Evolutionary conservation across 2,113 vertebrate genomes (phyloP).

Genomic region (Tupaia chinensis): DNA sequence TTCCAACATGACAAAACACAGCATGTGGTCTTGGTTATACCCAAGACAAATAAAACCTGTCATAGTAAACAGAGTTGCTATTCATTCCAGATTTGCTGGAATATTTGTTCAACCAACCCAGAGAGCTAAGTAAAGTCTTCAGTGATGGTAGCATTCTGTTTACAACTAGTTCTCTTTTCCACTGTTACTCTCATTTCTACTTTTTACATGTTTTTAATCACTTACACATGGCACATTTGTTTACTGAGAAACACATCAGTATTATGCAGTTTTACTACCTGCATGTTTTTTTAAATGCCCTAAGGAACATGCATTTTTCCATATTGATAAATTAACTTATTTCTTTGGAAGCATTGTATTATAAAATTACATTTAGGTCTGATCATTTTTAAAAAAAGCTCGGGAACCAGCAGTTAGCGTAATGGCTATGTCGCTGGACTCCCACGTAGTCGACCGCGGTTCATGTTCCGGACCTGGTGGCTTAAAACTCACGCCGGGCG

Average conservation of each 20-base stretch:
- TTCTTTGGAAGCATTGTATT: constrained; percentile 48
- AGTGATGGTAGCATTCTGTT: constrained; percentile 27
- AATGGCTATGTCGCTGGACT: no score
- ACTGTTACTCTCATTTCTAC: constrained; percentile 9
- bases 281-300: constrained; percentile 53
- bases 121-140: constrained; percentile 58
- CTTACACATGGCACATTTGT: background rate
- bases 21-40: background rate
- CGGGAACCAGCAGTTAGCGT: no score
- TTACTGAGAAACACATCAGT: constrained; percentile 50
- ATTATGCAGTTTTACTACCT: constrained; percentile 53
- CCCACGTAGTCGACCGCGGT: no score
- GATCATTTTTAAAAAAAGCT: background rate
- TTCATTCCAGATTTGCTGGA: constrained; percentile 60
- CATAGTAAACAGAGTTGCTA: constrained; percentile 39
- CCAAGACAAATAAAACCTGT: constrained; percentile 76
- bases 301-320: constrained; percentile 49
- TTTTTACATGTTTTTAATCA: constrained; percentile 34
- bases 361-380: constrained; percentile 53
- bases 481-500: no score
- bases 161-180: constrained; percentile 19
- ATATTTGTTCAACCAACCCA: constrained; percentile 62
- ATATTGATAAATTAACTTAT: constrained; percentile 63
- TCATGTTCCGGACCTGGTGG: no score
- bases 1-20: constrained; percentile 55